These are phyloP conservation scores for Sylvietta virens DNA, from an alignment of 2,113 vertebrate genomes.

Conservation along the genomic window DNA sequence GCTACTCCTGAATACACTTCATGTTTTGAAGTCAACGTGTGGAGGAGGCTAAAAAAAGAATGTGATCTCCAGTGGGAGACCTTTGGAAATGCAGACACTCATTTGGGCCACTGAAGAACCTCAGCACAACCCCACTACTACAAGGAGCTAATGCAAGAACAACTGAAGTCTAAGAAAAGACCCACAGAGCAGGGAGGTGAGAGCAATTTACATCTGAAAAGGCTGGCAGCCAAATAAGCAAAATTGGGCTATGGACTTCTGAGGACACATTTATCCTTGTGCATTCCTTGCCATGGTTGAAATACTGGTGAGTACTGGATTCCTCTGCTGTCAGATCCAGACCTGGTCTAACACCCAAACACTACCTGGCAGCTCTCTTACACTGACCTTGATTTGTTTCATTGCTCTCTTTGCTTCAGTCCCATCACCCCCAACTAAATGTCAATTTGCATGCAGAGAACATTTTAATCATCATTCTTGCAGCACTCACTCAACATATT, in stretches of 20 bases:
- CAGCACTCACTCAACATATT: neutral
- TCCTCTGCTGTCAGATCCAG: neutral
- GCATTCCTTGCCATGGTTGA: neutral
- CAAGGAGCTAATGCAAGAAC: neutral
- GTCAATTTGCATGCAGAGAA: neutral
- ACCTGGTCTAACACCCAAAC: neutral
- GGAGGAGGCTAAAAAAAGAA: neutral
- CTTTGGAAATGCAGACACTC: neutral
- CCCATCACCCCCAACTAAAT: neutral
- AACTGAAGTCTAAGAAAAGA: neutral
- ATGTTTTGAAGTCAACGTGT: fast-evolving
- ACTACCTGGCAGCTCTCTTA: neutral
- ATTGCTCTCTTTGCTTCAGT: neutral
- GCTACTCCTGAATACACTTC: neutral
- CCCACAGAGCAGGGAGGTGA: neutral
- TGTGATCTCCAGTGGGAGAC: neutral
- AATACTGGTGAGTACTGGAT: neutral
- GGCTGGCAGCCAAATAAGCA: neutral
- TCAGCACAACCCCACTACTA: neutral
- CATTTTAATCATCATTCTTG: neutral
- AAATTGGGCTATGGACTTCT: neutral
- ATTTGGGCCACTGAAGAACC: neutral
- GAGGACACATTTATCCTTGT: neutral
- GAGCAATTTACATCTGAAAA: neutral
- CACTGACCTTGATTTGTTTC: neutral